Evolutionary conservation across 2,888 invertebrate genomes (phyloP), one percentile per base, ranked within the genome.

Genomic region (Leptinotarsa juncta): DNA sequence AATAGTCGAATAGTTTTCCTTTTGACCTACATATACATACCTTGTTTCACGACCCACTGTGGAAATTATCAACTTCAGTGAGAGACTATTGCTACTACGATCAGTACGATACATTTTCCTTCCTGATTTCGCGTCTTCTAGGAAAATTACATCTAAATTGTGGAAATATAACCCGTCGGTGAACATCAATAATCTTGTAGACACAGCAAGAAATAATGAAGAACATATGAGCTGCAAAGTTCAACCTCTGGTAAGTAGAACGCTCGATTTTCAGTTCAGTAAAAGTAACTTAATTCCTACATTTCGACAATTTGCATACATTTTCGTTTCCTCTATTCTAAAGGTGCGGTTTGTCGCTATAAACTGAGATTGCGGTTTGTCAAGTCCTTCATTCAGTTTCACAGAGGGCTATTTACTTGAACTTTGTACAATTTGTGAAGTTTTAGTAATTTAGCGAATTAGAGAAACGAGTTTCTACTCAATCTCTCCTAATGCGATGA

Each of bases 231-330:
- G 20, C 5, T 23, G 20, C 15, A 4, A 57, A 57, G 15, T 23
- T 23, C 3, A 26, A 57, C 20, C 20, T 4, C 14, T 15, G 3
- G 23, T 57, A 23, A 57, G 20, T 20, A 23, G 4, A 57, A 23
- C 4, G 15, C 26, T 23, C 23, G 3, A 4, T 57, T 57, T 57
- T 57, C 57, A 15, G 57, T 23, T 57, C 57, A 57, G 15, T 3
- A 20, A 23, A 57, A 42, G 57, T 23, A 16, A 57, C 23, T 57
- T 57, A 15, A 57, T 23, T 57, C 23, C 23, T 57, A 2, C 23
- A 15, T 57, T 23, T 26, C 23, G 20, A 23, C 57, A 57, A 57
- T 57, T 57, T 57, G 26, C 57, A 57, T 20, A 57, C 57, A 57
- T 57, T 57, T 57, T 4, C 57, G 20, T 4, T 20, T 23, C 0